A percentile compares a stretch with the other conserved stretches of the same genome.
Conservation (phyloP, 1,140 invertebrate genomes). For the Ditylenchus dipsaci region DNA sequence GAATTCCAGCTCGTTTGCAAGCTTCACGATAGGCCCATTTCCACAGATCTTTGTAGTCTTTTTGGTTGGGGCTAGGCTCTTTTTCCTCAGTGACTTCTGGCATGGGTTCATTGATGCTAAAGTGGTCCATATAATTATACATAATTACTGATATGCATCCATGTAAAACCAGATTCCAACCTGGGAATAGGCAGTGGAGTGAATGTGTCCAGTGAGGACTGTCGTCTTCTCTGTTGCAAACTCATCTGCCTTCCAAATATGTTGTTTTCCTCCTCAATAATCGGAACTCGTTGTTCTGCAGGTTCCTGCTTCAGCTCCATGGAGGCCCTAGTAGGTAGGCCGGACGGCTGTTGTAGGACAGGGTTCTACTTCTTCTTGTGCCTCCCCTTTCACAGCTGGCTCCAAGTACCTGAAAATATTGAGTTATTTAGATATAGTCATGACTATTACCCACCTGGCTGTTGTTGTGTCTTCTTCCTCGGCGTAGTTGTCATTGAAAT, state of each 20-base stretch:
- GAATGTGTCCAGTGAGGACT: no score
- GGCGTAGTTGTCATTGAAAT: background rate
- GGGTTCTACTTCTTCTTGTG: constrained; percentile 30
- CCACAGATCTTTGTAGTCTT: constrained; percentile 46
- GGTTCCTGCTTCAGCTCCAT: no score
- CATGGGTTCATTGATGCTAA: background rate
- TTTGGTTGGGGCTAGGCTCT: background rate
- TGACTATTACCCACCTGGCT: background rate
- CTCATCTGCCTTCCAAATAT: no score
- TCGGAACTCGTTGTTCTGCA: no score
- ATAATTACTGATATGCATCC: no score
- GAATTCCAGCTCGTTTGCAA: constrained; percentile 50
- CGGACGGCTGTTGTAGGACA: constrained; percentile 52
- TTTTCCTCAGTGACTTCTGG: background rate
- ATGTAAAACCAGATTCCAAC: no score
- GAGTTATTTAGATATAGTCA: no score
- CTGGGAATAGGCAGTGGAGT: no score
- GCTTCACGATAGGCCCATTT: constrained; percentile 50
- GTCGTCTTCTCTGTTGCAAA: no score
- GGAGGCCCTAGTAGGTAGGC: background rate
- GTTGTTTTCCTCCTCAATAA: no score
- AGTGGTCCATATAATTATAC: background rate
- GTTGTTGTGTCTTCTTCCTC: background rate
- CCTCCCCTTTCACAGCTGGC: background rate
- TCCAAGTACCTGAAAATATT: no score